Evolutionary conservation across 2,888 invertebrate genomes (phyloP).

Genomic region (Scaptomyza cyrtandrae): DNA sequence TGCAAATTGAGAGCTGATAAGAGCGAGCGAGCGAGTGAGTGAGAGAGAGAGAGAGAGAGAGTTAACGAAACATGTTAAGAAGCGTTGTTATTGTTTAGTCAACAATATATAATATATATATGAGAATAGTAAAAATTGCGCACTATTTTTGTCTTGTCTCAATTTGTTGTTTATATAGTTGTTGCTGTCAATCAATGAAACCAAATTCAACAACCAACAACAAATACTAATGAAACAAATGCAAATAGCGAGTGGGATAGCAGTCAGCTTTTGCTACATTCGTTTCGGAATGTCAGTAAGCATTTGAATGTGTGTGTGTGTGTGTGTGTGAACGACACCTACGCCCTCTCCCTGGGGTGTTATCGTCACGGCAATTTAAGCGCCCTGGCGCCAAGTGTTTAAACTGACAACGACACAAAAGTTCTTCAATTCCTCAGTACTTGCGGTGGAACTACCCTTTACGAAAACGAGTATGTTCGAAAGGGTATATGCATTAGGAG

Average conservation of each 20-base stretch:
- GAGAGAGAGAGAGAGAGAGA: slow-evolving; percentile 20
- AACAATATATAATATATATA: slow-evolving; percentile 59
- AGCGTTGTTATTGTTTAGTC: slow-evolving; percentile 6
- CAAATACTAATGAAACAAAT: slow-evolving; percentile 14
- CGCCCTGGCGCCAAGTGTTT: slow-evolving; percentile 71
- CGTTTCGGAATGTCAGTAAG: slow-evolving; percentile 3
- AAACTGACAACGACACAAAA: slow-evolving; percentile 47
- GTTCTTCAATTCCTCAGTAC: slow-evolving; percentile 17
- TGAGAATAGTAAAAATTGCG: slow-evolving; percentile 71
- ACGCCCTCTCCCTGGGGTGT: slow-evolving; percentile 19
- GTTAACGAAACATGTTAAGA: slow-evolving; percentile 43
- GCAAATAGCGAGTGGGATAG: slow-evolving; percentile 17
- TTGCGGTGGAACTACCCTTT: slow-evolving; percentile 6
- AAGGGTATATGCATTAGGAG: slow-evolving; percentile 3
- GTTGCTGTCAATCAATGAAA: slow-evolving; percentile 72
- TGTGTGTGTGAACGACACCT: slow-evolving; percentile 17
- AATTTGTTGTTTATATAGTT: slow-evolving; percentile 64
- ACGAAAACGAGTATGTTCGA: not conserved
- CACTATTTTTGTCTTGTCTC: slow-evolving; percentile 77
- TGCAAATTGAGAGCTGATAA: slow-evolving; percentile 65
- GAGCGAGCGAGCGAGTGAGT: slow-evolving; percentile 18
- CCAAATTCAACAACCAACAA: slow-evolving; percentile 30
- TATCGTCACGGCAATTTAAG: slow-evolving; percentile 62
- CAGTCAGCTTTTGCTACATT: slow-evolving; percentile 13
- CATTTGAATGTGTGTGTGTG: slow-evolving; percentile 1